Percentiles rank a stretch among this genome's conserved stretches.
phyloP scores from a whole-genome alignment of 2,888 invertebrate genomes.

The Labia minor region DNA sequence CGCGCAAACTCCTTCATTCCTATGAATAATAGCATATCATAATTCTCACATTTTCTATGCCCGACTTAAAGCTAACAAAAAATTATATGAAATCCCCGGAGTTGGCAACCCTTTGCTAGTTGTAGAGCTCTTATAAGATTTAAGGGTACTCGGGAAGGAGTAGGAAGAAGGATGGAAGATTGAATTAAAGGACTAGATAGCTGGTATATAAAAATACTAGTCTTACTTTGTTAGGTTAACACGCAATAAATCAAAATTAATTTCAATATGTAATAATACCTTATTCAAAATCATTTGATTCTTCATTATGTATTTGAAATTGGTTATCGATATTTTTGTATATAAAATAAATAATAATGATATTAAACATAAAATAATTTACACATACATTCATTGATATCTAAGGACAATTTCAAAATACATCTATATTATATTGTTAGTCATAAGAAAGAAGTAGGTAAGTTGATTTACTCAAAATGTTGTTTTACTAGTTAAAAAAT shows the following conservation, averaged over 20 bases:
- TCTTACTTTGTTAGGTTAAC: background rate
- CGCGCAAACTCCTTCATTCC: background rate
- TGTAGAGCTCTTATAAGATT: background rate
- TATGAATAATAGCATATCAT: background rate
- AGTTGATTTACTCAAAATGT: no score
- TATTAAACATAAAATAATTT: no score
- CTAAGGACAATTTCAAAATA: no score
- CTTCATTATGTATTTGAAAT: no score
- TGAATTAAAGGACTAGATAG: background rate
- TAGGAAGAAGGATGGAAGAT: no score
- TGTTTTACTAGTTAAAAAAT: no score
- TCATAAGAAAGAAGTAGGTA: no score
- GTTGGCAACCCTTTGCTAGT: background rate
- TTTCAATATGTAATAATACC: background rate
- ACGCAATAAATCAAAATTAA: background rate
- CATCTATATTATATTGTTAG: no score
- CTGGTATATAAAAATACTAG: background rate
- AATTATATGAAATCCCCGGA: background rate
- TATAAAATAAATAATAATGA: no score
- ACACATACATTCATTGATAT: no score
- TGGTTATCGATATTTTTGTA: no score
- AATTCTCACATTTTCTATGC: background rate
- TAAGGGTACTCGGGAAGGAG: background rate
- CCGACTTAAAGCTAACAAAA: background rate
- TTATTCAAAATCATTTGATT: no score